phyloP scores from a whole-genome alignment of 2,113 vertebrate genomes.

The Irena cyanogastra region DNA sequence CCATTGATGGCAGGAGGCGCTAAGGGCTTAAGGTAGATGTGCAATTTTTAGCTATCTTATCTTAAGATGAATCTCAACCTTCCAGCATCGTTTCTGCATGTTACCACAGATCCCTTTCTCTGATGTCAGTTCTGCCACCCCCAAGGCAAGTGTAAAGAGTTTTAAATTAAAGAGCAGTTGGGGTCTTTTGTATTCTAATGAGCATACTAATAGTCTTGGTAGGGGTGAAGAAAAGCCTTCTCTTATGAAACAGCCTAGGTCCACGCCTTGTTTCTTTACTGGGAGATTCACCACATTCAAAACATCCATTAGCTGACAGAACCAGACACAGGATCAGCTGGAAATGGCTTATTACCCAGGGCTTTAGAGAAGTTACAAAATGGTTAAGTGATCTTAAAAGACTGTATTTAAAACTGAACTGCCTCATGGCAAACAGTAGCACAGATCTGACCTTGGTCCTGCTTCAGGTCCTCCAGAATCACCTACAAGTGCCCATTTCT shows the following conservation, averaged over 20 bases:
- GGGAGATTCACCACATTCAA: background rate
- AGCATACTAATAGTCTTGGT: background rate
- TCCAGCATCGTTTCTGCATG: background rate
- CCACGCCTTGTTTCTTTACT: background rate
- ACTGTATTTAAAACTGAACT: background rate
- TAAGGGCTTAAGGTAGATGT: background rate
- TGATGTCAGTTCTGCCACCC: background rate
- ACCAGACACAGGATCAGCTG: background rate
- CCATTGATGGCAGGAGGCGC: background rate
- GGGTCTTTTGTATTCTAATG: background rate
- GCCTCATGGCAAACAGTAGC: background rate
- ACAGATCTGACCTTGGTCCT: background rate
- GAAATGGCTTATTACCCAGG: background rate
- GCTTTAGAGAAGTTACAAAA: background rate
- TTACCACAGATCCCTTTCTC: background rate
- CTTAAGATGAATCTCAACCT: background rate
- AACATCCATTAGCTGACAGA: background rate
- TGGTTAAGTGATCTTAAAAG: background rate
- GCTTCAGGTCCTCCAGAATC: background rate
- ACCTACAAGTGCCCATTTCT: background rate
- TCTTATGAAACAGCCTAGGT: background rate
- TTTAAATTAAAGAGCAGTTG: background rate
- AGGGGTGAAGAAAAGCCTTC: background rate
- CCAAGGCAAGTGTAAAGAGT: background rate
- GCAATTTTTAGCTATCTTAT: background rate